Percentiles rank a stretch among this genome's conserved stretches.
phyloP scores from a whole-genome alignment of 92 coral and sea anemone genomes.

The Zoanthus sansibaricus region DNA sequence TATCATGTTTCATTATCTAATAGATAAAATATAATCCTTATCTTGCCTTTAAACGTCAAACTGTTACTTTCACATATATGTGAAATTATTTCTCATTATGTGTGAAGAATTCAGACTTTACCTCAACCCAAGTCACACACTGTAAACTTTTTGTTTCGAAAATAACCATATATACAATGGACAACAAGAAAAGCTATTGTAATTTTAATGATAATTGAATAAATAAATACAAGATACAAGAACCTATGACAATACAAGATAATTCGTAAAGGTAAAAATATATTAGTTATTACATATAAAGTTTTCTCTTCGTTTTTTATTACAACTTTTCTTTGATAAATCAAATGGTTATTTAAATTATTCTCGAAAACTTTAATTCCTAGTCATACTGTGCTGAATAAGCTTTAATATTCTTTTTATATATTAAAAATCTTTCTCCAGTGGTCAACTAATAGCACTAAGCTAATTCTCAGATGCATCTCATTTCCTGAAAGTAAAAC shows the following conservation, averaged over 20 bases:
- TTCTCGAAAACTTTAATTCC: neutral
- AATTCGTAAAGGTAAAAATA: neutral
- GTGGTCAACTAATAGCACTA: neutral
- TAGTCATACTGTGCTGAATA: neutral
- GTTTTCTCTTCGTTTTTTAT: neutral
- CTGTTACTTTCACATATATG: neutral
- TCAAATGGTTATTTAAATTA: neutral
- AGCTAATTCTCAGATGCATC: constrained; percentile 3
- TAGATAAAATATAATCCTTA: too few relatives aligned
- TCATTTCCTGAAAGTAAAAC: neutral
- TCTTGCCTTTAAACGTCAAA: too few relatives aligned
- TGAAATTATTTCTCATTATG: neutral
- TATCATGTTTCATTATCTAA: too few relatives aligned
- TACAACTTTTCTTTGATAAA: constrained; percentile 16
- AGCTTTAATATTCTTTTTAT: constrained; percentile 8
- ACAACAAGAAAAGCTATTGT: neutral
- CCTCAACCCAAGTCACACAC: neutral
- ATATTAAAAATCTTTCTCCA: neutral
- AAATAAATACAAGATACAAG: neutral
- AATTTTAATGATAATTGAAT: neutral
- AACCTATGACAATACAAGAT: neutral
- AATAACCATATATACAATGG: neutral
- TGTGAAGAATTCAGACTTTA: neutral
- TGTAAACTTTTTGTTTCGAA: neutral
- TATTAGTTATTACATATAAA: neutral